Conservation (phyloP, 2,888 invertebrate genomes). For the Hirudinaria manillensis region DNA sequence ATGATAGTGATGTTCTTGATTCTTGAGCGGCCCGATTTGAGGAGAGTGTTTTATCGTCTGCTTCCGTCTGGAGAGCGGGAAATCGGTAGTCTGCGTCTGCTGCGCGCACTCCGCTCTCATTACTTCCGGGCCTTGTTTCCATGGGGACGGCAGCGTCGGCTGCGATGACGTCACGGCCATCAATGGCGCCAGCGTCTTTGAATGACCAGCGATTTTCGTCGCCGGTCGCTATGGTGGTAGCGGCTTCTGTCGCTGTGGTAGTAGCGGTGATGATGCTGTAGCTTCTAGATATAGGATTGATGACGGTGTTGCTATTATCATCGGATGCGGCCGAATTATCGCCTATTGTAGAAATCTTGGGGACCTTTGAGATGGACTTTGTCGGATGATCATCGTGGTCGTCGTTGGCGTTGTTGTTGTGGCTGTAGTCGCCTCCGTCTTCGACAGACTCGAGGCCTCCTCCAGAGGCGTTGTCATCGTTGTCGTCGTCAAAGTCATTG, state of each 20-base stretch:
- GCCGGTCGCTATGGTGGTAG: background rate
- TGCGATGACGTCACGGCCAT: too few species aligned
- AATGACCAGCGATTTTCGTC: background rate
- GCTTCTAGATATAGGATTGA: background rate
- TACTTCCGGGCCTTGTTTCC: too few species aligned
- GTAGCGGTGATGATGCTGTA: slow-evolving; percentile 1
- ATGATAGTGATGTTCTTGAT: background rate
- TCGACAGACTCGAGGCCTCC: background rate
- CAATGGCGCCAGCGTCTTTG: too few species aligned
- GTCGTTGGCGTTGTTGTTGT: background rate
- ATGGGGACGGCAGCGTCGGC: too few species aligned
- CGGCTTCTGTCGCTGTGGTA: background rate
- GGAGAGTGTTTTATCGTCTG: background rate
- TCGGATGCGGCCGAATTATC: background rate
- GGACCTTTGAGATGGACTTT: background rate
- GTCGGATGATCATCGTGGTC: background rate
- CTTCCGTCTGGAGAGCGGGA: background rate
- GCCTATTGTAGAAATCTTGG: background rate
- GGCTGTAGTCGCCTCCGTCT: background rate
- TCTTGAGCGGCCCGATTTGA: background rate
- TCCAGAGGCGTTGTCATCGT: background rate
- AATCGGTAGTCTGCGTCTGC: background rate
- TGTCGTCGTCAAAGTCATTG: background rate
- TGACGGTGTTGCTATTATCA: background rate
- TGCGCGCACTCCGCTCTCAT: too few species aligned